These are phyloP conservation scores for Aphyosemion australe DNA, from an alignment of 2,113 vertebrate species.

Conservation along the genomic window DNA sequence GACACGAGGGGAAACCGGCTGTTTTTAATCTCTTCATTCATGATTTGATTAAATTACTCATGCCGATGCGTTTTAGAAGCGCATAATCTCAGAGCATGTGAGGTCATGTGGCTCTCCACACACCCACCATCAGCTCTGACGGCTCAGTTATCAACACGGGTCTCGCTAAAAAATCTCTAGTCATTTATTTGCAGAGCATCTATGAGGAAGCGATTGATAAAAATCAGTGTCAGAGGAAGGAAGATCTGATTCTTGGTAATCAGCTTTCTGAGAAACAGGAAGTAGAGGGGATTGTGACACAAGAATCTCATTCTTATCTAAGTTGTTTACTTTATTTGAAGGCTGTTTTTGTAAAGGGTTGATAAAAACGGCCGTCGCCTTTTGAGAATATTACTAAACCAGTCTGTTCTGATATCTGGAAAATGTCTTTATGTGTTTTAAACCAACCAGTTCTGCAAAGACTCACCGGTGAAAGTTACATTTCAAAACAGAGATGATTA, in stretches of 20 bases:
- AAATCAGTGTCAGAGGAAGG: conserved; percentile 45
- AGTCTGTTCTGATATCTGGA: not conserved
- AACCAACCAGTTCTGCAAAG: not conserved
- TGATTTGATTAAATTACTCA: not conserved
- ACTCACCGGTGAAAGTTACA: not conserved
- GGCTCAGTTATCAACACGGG: not conserved
- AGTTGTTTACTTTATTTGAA: not conserved
- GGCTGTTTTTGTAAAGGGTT: too few relatives aligned
- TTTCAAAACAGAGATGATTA: not conserved
- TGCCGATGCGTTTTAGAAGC: not conserved
- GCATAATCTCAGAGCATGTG: not conserved
- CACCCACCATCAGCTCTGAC: not conserved
- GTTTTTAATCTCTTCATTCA: not conserved
- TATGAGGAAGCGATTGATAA: conserved; percentile 26
- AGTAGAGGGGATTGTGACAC: conserved; percentile 36
- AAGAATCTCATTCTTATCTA: conserved; percentile 3
- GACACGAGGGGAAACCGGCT: not conserved
- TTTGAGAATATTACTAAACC: too few relatives aligned
- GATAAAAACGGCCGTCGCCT: too few relatives aligned
- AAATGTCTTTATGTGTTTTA: not conserved
- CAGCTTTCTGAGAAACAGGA: conserved; percentile 53
- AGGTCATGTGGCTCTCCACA: not conserved
- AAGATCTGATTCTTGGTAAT: conserved; percentile 26
- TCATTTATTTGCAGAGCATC: not conserved
- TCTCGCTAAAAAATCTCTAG: not conserved